Percentiles rank a stretch among this genome's conserved stretches.
Conservation (phyloP, 2,888 invertebrate species). For the Cheilosia scutellata region DNA sequence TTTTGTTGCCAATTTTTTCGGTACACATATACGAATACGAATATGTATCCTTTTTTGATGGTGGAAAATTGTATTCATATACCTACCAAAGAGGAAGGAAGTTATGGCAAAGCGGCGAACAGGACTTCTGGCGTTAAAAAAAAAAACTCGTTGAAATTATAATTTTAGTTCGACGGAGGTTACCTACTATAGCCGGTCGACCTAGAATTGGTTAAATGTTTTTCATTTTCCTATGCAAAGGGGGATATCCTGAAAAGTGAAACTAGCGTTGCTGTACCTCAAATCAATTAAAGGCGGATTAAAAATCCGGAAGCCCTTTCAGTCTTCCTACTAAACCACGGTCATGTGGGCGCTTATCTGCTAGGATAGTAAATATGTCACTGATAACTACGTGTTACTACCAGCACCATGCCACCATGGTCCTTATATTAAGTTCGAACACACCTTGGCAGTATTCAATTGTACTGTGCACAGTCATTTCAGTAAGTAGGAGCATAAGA, state of each 20-base stretch:
- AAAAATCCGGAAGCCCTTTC: conserved; percentile 35
- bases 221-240: conserved; percentile 2
- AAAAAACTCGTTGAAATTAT: conserved; percentile 61
- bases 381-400: conserved; percentile 38
- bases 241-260: conserved; percentile 35
- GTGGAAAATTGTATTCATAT: conserved; percentile 63
- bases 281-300: conserved; percentile 54
- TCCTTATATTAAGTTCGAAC: conserved; percentile 43
- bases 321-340: not conserved
- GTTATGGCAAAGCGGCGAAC: conserved; percentile 70
- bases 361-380: conserved; percentile 53
- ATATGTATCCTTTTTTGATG: conserved; percentile 7
- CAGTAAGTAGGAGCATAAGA: conserved; percentile 13
- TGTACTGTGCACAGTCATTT: conserved; percentile 46
- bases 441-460: conserved; percentile 49
- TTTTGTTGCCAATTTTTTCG: conserved; percentile 58
- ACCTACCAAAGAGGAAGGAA: conserved; percentile 72
- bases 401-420: conserved; percentile 23
- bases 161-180: conserved; percentile 57
- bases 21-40: not conserved
- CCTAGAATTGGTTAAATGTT: conserved; percentile 50
- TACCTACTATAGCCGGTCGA: conserved; percentile 42
- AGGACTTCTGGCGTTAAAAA: conserved; percentile 48
- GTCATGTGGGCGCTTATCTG: conserved; percentile 54
- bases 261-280: conserved; percentile 22